These are phyloP conservation scores for Ecliptopera silaceata DNA, from an alignment of 2,888 invertebrate genomes.

Conservation along the genomic window DNA sequence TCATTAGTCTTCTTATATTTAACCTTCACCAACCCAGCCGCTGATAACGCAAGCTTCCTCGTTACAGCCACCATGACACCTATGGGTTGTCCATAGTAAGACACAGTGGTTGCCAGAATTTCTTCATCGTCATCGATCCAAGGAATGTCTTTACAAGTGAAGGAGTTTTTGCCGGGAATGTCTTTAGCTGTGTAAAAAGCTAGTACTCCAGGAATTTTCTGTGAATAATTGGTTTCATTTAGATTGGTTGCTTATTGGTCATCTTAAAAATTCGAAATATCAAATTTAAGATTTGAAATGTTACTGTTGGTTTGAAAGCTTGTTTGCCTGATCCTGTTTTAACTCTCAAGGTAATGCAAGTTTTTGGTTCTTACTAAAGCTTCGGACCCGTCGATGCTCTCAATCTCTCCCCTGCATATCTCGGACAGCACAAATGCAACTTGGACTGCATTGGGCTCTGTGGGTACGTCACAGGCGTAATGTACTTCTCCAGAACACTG, in stretches of 20 bases:
- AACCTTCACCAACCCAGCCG: constrained; percentile 73
- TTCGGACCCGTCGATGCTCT: constrained; percentile 80
- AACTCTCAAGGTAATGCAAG: no score
- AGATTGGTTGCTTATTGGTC: no score
- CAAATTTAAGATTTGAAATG: no score
- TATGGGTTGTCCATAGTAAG: constrained; percentile 88
- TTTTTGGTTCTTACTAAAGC: constrained; percentile 85
- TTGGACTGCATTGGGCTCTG: constrained; percentile 84
- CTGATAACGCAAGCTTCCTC: constrained; percentile 66
- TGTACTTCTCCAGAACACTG: constrained; percentile 87
- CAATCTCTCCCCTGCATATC: constrained; percentile 81
- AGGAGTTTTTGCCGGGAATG: constrained; percentile 87
- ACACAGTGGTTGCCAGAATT: constrained; percentile 79
- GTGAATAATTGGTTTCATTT: constrained; percentile 19
- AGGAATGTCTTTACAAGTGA: constrained; percentile 65
- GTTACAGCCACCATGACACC: constrained; percentile 88
- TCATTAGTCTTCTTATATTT: constrained; percentile 74
- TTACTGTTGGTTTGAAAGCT: no score
- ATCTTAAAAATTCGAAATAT: no score
- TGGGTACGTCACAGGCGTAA: constrained; percentile 85
- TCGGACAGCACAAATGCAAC: constrained; percentile 85
- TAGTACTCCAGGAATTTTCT: constrained; percentile 86
- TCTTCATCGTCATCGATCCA: constrained; percentile 71
- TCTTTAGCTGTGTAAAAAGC: constrained; percentile 86
- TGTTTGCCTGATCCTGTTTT: no score